These are phyloP conservation scores for Pentamera pediparva DNA, from an alignment of 53 echinoderm and acorn worm species.

Conservation along the genomic window DNA sequence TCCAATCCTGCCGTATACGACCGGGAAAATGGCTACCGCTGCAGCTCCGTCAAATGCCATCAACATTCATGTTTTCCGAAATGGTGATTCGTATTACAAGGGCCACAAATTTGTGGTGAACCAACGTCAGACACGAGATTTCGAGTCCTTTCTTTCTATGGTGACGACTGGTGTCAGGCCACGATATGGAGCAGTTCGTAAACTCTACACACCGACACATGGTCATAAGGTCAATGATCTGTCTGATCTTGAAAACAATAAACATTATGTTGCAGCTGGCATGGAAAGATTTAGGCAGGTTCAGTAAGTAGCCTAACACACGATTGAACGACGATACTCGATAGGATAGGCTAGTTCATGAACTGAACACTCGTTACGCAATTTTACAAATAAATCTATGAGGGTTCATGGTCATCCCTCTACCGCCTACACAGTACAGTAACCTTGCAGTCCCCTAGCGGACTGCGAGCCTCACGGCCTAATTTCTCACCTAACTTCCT, in stretches of 20 bases:
- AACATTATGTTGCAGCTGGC: conserved; percentile 85
- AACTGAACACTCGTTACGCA: too few species aligned
- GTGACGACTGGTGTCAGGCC: conserved; percentile 68
- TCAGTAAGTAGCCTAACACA: conserved; percentile 57
- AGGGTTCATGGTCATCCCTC: too few species aligned
- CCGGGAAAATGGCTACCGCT: conserved; percentile 25
- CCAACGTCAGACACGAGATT: conserved; percentile 62
- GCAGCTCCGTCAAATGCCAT: conserved; percentile 37
- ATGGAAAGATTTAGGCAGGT: conserved; percentile 65
- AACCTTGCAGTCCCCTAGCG: too few species aligned
- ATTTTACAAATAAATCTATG: too few species aligned
- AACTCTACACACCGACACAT: conserved; percentile 69
- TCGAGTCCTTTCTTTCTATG: conserved; percentile 79
- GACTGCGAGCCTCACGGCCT: too few species aligned
- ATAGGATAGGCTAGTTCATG: too few species aligned
- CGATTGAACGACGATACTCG: background rate
- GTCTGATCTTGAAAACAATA: conserved; percentile 58
- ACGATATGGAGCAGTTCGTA: conserved; percentile 59
- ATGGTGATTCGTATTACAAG: conserved; percentile 81
- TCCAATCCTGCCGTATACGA: too few species aligned
- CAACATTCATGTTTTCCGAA: conserved; percentile 74
- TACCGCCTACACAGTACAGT: too few species aligned
- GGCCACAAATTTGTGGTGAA: conserved; percentile 76
- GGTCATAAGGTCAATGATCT: conserved; percentile 71
- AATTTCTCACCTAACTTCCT: too few species aligned